Conservation (phyloP, 2,888 invertebrate species). For the Caenorhabditis sp. region DNA sequence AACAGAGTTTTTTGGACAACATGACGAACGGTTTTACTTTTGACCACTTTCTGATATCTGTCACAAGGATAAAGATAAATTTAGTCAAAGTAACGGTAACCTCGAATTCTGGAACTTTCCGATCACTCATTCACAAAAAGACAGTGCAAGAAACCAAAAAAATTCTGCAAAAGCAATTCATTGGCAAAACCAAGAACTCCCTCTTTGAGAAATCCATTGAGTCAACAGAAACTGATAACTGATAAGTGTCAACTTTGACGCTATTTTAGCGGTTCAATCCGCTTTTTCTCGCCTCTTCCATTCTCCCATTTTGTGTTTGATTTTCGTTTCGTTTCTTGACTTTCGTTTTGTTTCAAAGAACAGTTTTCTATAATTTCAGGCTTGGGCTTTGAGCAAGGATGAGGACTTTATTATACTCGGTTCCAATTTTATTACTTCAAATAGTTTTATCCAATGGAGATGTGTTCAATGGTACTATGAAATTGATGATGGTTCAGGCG, state of each 20-base stretch:
- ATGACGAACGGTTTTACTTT: too few relatives aligned
- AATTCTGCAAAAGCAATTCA: conserved; percentile 1
- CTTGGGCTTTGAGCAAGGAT: conserved; percentile 20
- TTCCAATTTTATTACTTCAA: conserved; percentile 19
- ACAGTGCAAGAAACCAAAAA: conserved; percentile 1
- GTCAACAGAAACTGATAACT: conserved; percentile 49
- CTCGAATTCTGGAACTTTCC: not conserved
- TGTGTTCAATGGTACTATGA: conserved; percentile 57
- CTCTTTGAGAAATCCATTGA: conserved; percentile 34
- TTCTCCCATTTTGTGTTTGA: conserved; percentile 30
- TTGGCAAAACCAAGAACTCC: conserved; percentile 9
- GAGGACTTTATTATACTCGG: not conserved
- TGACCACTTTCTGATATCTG: too few relatives aligned
- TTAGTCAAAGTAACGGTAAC: too few relatives aligned
- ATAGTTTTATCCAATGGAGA: conserved; percentile 4
- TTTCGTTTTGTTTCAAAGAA: conserved; percentile 24
- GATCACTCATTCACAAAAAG: not conserved
- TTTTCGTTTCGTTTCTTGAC: conserved; percentile 2
- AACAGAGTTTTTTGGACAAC: too few relatives aligned
- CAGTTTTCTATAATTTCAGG: conserved; percentile 11
- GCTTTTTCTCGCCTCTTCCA: conserved; percentile 53
- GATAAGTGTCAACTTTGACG: conserved; percentile 54
- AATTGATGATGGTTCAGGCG: conserved; percentile 61
- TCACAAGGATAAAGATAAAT: too few relatives aligned
- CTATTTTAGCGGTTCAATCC: conserved; percentile 54